These are phyloP conservation scores for Eurypyga helias DNA, from an alignment of 2,113 vertebrate genomes.

Conservation along the genomic window DNA sequence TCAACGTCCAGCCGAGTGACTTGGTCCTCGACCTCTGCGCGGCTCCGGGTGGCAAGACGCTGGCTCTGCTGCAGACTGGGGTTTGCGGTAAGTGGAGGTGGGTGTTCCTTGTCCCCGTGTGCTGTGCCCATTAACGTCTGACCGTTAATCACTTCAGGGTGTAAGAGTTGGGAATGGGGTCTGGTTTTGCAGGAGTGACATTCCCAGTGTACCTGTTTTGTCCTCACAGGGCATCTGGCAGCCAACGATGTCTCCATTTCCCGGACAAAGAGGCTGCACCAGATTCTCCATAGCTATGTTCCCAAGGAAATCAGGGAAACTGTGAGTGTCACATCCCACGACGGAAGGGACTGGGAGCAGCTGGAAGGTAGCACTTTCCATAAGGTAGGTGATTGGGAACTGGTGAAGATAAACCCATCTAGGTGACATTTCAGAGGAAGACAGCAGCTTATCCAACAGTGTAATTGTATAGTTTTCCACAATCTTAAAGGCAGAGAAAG, in stretches of 20 bases:
- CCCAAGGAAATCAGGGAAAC: conserved; percentile 75
- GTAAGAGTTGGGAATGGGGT: background rate
- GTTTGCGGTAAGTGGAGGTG: conserved; percentile 79
- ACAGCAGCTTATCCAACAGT: background rate
- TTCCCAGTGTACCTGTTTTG: background rate
- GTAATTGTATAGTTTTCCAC: background rate
- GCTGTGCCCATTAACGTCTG: background rate
- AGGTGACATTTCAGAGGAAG: background rate
- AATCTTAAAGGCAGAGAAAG: background rate
- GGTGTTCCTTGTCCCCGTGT: accelerated
- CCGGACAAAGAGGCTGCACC: conserved; percentile 80
- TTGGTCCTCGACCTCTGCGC: conserved; percentile 92
- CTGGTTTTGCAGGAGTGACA: background rate
- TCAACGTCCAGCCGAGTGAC: conserved; percentile 82
- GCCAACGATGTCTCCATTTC: conserved; percentile 87
- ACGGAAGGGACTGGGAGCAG: conserved; percentile 87
- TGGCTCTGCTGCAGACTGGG: conserved; percentile 89
- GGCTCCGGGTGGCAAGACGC: conserved; percentile 91
- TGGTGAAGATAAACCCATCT: background rate
- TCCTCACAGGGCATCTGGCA: conserved; percentile 81
- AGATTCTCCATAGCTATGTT: conserved; percentile 83
- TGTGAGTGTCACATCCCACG: conserved; percentile 82
- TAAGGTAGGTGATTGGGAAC: conserved; percentile 77
- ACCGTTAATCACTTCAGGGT: background rate
- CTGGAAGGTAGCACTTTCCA: conserved; percentile 83